phyloP scores from a whole-genome alignment of 2,797 vertebrate species.

The Coluber constrictor region DNA sequence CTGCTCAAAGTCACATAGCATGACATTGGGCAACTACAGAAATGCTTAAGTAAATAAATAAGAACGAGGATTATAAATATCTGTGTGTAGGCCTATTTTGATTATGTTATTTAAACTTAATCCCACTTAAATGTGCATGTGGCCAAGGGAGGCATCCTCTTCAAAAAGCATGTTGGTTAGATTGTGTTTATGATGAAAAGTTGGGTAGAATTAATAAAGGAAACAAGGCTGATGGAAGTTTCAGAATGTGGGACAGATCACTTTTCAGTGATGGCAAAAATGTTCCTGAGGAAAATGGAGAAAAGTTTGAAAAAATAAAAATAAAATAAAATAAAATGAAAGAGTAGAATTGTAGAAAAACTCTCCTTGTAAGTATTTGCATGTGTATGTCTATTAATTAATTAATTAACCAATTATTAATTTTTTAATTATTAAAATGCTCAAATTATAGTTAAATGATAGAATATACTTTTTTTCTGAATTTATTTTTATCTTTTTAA shows the following conservation, averaged over 20 bases:
- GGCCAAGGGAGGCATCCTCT: not conserved
- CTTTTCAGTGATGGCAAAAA: not conserved
- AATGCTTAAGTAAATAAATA: not conserved
- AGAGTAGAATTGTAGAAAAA: not conserved
- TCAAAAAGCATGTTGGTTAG: not conserved
- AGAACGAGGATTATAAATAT: not conserved
- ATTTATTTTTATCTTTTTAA: not conserved
- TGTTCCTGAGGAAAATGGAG: not conserved
- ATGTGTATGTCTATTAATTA: too few relatives aligned
- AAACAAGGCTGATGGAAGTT: not conserved
- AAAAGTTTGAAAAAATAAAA: not conserved
- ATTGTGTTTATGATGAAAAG: not conserved
- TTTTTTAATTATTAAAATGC: not conserved
- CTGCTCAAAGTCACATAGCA: not conserved
- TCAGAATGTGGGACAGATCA: not conserved
- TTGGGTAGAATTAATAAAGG: not conserved
- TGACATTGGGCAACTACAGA: not conserved
- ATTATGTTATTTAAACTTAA: not conserved
- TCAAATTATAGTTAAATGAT: not conserved
- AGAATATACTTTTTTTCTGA: not conserved
- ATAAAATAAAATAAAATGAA: not conserved
- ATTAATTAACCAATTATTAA: too few relatives aligned
- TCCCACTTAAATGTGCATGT: not conserved
- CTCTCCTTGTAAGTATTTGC: not conserved
- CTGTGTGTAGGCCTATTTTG: not conserved